phyloP scores from a whole-genome alignment of 2,888 invertebrate species.

The Panorpa germanica region DNA sequence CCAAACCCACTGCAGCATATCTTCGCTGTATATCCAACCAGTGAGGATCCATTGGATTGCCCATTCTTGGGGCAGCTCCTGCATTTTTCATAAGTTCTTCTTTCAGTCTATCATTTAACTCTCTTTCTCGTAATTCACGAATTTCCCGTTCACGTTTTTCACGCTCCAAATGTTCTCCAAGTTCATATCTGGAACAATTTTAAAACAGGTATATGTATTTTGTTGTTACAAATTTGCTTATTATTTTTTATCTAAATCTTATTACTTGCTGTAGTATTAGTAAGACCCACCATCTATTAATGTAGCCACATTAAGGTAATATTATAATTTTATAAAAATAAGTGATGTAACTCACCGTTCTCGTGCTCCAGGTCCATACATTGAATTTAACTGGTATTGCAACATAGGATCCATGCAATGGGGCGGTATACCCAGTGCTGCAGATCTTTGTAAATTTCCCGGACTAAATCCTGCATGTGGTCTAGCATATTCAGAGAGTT shows the following conservation, averaged over 20 bases:
- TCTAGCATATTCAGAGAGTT: constrained; percentile 80
- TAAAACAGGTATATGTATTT: too few relatives aligned
- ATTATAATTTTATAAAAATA: too few relatives aligned
- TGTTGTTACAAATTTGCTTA: too few relatives aligned
- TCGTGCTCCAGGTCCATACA: constrained; percentile 54
- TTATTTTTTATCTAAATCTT: too few relatives aligned
- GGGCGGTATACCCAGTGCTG: constrained; percentile 32
- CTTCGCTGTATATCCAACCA: constrained; percentile 83
- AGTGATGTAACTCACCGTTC: constrained; percentile 38
- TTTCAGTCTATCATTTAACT: constrained; percentile 68
- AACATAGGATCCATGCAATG: constrained; percentile 72
- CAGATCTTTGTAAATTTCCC: constrained; percentile 25
- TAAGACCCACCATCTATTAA: too few relatives aligned
- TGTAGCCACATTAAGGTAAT: too few relatives aligned
- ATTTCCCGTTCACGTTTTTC: constrained; percentile 60
- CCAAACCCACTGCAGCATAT: constrained; percentile 21
- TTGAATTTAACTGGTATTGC: constrained; percentile 56
- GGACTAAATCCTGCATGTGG: constrained; percentile 79
- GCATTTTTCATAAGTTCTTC: constrained; percentile 72
- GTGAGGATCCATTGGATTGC: constrained; percentile 52
- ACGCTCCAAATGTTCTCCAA: constrained; percentile 47
- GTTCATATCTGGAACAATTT: too few relatives aligned
- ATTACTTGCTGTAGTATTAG: too few relatives aligned
- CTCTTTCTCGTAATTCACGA: constrained; percentile 56
- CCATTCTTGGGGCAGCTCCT: constrained; percentile 32